phyloP scores from a whole-genome alignment of 2,113 vertebrate species.

The Chionis minor region DNA sequence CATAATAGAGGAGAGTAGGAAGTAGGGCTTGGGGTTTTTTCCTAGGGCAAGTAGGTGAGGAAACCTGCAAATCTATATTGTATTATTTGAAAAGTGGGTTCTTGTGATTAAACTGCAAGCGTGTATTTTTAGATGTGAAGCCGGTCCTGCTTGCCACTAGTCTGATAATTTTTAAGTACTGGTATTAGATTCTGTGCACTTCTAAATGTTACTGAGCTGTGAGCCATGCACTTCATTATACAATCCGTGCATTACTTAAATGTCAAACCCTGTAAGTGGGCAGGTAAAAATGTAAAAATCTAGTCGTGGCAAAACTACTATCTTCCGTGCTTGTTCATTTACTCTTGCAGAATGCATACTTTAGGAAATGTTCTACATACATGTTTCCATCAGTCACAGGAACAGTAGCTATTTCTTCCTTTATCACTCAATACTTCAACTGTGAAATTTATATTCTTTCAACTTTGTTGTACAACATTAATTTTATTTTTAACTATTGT shows the following conservation, averaged over 20 bases:
- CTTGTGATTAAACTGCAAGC: slow-evolving; percentile 42
- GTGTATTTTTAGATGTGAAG: slow-evolving; percentile 45
- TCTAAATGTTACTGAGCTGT: slow-evolving; percentile 37
- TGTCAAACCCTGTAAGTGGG: slow-evolving; percentile 62
- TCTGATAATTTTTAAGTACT: slow-evolving; percentile 39
- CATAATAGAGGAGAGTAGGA: not conserved
- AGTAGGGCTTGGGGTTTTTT: not conserved
- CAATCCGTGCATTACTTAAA: slow-evolving; percentile 52
- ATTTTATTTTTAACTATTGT: slow-evolving; percentile 13
- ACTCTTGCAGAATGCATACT: slow-evolving; percentile 62
- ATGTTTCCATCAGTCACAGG: slow-evolving; percentile 59
- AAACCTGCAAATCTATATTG: slow-evolving; percentile 50
- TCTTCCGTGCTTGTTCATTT: slow-evolving; percentile 39
- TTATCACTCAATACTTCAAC: not conserved
- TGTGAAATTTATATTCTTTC: not conserved
- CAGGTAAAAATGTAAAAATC: slow-evolving; percentile 66
- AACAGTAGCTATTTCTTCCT: slow-evolving; percentile 69
- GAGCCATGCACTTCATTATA: slow-evolving; percentile 55
- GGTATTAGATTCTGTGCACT: slow-evolving; percentile 45
- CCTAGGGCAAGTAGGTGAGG: not conserved
- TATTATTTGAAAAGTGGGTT: slow-evolving; percentile 43
- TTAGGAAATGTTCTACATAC: slow-evolving; percentile 55
- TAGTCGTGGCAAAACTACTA: slow-evolving; percentile 39
- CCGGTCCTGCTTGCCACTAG: slow-evolving; percentile 33
- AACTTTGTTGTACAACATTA: slow-evolving; percentile 14